phyloP scores from a whole-genome alignment of 2,113 vertebrate species.

The Peromyscus polionotus region DNA sequence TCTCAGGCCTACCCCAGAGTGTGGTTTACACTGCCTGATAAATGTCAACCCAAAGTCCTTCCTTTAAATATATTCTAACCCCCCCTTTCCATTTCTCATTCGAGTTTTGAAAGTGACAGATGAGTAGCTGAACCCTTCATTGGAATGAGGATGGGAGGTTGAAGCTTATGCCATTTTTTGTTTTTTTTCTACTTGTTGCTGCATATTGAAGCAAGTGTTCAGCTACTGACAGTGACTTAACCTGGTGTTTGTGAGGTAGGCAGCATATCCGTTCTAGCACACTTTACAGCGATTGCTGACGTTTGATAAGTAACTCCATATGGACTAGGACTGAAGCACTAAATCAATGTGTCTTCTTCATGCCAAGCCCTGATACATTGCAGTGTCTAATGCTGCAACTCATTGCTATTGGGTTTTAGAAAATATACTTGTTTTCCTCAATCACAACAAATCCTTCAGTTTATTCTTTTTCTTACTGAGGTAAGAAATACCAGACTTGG shows the following conservation, averaged over 20 bases:
- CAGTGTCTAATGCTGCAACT: constrained; percentile 46
- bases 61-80: neutral
- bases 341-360: constrained; percentile 71
- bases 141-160: neutral
- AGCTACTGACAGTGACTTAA: neutral
- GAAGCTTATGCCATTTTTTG: neutral
- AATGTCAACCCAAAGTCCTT: neutral
- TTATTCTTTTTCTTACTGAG: constrained; percentile 41
- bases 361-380: constrained; percentile 73
- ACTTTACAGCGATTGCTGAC: constrained; percentile 56
- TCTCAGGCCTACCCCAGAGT: neutral
- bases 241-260: neutral
- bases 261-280: constrained; percentile 41
- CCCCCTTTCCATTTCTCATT: neutral
- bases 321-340: constrained; percentile 63
- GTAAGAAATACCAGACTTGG: neutral
- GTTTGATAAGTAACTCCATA: constrained; percentile 75
- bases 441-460: constrained; percentile 8
- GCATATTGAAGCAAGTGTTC: neutral
- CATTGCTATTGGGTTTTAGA: constrained; percentile 52
- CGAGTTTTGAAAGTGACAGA: neutral
- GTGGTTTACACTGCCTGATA: neutral
- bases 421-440: constrained; percentile 64
- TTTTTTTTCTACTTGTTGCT: neutral
- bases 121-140: neutral